Evolutionary conservation across 2,888 invertebrate genomes (phyloP).

Genomic region (Octodonta nipae): DNA sequence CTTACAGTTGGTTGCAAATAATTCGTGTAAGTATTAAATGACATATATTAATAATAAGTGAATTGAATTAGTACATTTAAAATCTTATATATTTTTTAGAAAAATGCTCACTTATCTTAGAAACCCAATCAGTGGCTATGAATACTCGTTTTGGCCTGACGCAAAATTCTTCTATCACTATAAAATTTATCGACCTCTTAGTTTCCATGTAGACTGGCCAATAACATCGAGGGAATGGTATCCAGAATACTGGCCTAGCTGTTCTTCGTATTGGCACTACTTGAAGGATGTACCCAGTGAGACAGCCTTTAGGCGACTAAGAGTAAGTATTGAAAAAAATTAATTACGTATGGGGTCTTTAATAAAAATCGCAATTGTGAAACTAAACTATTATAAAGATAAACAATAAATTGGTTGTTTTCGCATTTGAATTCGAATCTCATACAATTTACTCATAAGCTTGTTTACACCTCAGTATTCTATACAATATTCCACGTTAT

Average conservation of each 20-base stretch:
- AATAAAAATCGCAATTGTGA: neutral
- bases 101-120: conserved; percentile 22
- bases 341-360: neutral
- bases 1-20: too few relatives aligned
- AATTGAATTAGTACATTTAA: too few relatives aligned
- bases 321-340: conserved; percentile 18
- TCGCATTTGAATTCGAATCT: too few relatives aligned
- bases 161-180: conserved; percentile 23
- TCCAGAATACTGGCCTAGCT: conserved; percentile 21
- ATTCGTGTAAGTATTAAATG: too few relatives aligned
- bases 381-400: too few relatives aligned
- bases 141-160: conserved; percentile 23
- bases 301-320: conserved; percentile 18
- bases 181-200: conserved; percentile 21
- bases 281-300: conserved; percentile 19
- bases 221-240: conserved; percentile 20
- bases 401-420: too few relatives aligned
- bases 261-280: conserved; percentile 20
- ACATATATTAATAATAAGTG: too few relatives aligned
- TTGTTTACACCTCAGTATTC: too few relatives aligned
- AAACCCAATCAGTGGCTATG: conserved; percentile 20
- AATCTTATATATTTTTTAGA: too few relatives aligned
- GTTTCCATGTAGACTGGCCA: conserved; percentile 20
- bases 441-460: too few relatives aligned
- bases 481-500: too few relatives aligned